Percentiles rank a stretch among this genome's conserved stretches.
phyloP scores from a whole-genome alignment of 2,113 vertebrate genomes.

The Proterorhinus semilunaris region DNA sequence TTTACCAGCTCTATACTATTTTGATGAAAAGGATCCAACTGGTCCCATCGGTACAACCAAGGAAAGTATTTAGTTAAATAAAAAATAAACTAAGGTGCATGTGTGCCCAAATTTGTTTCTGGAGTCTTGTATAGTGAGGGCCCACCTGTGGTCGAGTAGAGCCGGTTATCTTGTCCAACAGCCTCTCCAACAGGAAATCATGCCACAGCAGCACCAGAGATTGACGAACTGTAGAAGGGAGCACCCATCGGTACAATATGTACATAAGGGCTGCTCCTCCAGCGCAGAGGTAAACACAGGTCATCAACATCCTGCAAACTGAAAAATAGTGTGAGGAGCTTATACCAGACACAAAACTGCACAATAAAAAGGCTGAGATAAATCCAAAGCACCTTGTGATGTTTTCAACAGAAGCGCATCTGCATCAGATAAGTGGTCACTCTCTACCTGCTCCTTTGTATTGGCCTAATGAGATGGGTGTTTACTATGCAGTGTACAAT shows the following conservation, averaged over 20 bases:
- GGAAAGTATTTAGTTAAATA: no score
- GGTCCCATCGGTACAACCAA: no score
- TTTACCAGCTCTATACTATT: no score
- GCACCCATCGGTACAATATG: slow-evolving; percentile 64
- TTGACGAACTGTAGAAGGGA: slow-evolving; percentile 56
- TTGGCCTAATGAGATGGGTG: slow-evolving; percentile 73
- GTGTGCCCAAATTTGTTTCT: no score
- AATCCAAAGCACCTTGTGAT: neutral
- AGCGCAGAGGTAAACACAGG: slow-evolving; percentile 46
- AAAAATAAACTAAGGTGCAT: no score
- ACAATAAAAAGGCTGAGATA: slow-evolving; percentile 9
- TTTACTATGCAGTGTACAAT: slow-evolving; percentile 60
- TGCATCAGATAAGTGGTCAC: slow-evolving; percentile 41
- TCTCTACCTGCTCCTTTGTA: slow-evolving; percentile 52
- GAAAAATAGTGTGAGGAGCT: neutral
- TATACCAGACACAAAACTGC: neutral
- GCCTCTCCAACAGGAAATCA: slow-evolving; percentile 57
- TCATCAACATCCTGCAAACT: slow-evolving; percentile 64
- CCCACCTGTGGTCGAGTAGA: slow-evolving; percentile 73
- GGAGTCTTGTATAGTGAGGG: neutral
- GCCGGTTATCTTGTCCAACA: slow-evolving; percentile 63
- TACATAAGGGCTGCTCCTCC: slow-evolving; percentile 63
- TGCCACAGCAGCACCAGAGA: slow-evolving; percentile 72
- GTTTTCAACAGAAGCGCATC: slow-evolving; percentile 6
- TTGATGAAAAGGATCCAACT: no score